A percentile compares a stretch with the other conserved stretches of the same genome.
These are phyloP conservation scores for Albula glossodonta DNA, from an alignment of 2,113 vertebrate species.

Conservation along the genomic window DNA sequence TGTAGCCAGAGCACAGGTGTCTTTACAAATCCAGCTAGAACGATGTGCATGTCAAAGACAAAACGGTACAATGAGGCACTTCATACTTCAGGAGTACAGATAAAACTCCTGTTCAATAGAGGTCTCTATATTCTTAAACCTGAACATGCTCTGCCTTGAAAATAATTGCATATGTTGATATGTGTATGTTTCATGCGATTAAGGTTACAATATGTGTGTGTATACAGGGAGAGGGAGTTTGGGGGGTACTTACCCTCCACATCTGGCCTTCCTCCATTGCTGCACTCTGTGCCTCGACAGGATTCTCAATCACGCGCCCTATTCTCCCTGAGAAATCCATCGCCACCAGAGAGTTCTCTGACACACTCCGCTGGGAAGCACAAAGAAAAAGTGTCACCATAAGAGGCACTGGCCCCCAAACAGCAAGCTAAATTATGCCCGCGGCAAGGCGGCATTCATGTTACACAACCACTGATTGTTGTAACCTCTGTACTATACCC, in stretches of 20 bases:
- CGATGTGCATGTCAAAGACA: background rate
- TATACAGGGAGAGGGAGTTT: too few species aligned
- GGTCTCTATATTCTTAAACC: too few species aligned
- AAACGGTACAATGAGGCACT: background rate
- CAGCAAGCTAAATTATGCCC: background rate
- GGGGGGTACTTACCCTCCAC: slow-evolving; percentile 74
- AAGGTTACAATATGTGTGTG: too few species aligned
- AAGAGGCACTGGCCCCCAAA: background rate
- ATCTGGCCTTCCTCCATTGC: slow-evolving; percentile 85
- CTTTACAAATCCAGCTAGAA: background rate
- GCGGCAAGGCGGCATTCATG: background rate
- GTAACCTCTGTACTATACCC: background rate
- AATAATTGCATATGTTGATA: background rate
- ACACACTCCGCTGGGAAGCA: slow-evolving; percentile 87
- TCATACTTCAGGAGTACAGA: background rate
- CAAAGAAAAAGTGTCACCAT: slow-evolving; percentile 32
- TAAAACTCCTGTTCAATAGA: background rate
- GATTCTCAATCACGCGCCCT: slow-evolving; percentile 96
- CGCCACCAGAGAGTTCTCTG: slow-evolving; percentile 96
- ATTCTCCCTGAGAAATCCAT: slow-evolving; percentile 99
- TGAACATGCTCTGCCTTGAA: too few species aligned
- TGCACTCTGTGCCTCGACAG: slow-evolving; percentile 90
- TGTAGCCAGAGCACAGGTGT: background rate
- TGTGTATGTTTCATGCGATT: background rate
- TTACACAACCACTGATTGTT: background rate